phyloP scores from a whole-genome alignment of 2,113 vertebrate genomes.

The Halcyon senegalensis region DNA sequence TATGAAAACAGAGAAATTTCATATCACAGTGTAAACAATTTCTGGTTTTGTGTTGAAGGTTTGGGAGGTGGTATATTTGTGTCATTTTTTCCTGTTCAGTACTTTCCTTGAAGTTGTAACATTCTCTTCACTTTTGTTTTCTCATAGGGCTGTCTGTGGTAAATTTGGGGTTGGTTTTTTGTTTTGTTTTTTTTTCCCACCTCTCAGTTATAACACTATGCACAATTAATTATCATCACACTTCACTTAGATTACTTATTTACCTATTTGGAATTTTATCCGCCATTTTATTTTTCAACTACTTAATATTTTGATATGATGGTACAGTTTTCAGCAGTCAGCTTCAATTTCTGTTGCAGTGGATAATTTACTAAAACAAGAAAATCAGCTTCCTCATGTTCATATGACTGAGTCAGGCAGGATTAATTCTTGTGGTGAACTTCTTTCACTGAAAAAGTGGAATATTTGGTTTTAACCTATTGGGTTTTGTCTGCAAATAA shows the following conservation, averaged over 20 bases:
- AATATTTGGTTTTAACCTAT: neutral
- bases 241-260: neutral
- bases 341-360: neutral
- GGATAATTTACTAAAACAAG: neutral
- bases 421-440: neutral
- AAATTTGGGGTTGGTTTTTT: neutral
- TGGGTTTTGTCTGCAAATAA: neutral
- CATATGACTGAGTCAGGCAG: neutral
- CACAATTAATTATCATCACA: neutral
- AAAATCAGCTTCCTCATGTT: neutral
- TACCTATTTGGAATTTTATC: neutral
- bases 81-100: neutral
- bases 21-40: neutral
- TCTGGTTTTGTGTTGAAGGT: neutral
- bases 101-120: neutral
- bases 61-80: neutral
- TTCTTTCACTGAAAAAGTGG: neutral
- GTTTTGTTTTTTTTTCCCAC: neutral
- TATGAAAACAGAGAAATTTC: neutral
- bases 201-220: neutral
- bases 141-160: neutral
- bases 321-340: neutral
- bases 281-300: neutral
- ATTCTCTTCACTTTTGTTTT: neutral
- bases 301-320: neutral